Percentiles rank a stretch among this genome's conserved stretches.
Conservation (phyloP, 2,888 invertebrate species). For the Poecilobothrus nobilitatus region DNA sequence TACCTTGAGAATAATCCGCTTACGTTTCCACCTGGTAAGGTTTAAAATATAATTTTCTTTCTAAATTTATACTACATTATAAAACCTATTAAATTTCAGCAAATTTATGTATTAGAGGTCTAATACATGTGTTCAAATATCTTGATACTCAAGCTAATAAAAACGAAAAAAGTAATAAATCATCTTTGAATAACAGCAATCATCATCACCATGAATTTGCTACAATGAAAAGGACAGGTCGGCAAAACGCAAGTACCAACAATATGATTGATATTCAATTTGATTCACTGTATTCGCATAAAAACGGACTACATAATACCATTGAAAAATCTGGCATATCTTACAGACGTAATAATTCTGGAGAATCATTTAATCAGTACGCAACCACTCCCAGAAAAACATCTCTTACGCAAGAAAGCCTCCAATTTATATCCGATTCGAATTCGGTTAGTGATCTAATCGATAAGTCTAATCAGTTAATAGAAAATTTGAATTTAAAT, state of each 20-base stretch:
- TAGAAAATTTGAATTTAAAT: neutral
- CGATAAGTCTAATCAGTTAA: neutral
- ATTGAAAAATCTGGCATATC: neutral
- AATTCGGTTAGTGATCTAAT: neutral
- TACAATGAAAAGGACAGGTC: slow-evolving; percentile 38
- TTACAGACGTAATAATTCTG: neutral
- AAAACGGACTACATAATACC: slow-evolving; percentile 2
- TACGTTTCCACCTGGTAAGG: slow-evolving; percentile 79
- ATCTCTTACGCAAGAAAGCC: neutral
- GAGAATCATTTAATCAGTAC: neutral
- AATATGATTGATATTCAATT: slow-evolving; percentile 21
- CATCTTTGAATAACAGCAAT: slow-evolving; percentile 34
- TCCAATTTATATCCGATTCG: neutral
- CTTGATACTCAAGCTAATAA: slow-evolving; percentile 80
- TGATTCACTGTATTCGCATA: slow-evolving; percentile 2
- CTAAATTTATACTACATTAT: too few species aligned
- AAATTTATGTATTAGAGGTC: slow-evolving; percentile 67
- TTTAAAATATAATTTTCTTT: too few species aligned
- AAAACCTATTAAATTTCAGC: neutral
- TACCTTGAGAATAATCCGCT: slow-evolving; percentile 83
- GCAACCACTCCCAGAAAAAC: neutral
- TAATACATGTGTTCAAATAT: slow-evolving; percentile 92
- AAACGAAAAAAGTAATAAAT: slow-evolving; percentile 42
- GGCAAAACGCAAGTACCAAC: slow-evolving; percentile 36
- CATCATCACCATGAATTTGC: slow-evolving; percentile 39